Evolutionary conservation across 2,797 vertebrate species (phyloP), one percentile per base, ranked within the genome.

Genomic region (Halcyon chelicuti): DNA sequence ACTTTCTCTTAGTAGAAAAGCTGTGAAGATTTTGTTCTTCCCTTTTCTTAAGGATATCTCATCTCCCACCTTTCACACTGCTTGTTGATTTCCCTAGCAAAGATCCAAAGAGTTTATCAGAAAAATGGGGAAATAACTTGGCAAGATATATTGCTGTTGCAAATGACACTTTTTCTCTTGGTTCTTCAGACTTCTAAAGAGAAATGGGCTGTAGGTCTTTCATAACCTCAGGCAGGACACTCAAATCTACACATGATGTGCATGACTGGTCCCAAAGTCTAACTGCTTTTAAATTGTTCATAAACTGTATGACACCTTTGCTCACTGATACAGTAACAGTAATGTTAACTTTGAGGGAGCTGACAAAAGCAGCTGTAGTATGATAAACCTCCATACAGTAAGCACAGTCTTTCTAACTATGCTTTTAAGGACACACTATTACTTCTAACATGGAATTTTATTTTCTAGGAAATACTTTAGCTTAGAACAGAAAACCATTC

Each of bases 201-300:
- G 18, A 84, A 91, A 40, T 67, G 61, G 81, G 19, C 39, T 87
- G 63, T 92, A 87, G 74, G 86, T 95, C 91, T 95, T 84, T 68
- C 15, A 28, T 89, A 74, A 91, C 91, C 94, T 87, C 72, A 57
- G 93, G 75, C 75, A 83, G 90, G 74, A 77, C 72, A 4, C 71
- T 88, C 51, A 61, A 67, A 91, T 44, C 55, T 76, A 54, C 52
- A n/a, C 37, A 57, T 25, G 49, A 91, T 61, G 71, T 86, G 72
- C 75, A 82, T 87, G 91, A 75, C 70, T 92, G 76, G 49, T 73
- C 76, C 54, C 52, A 82, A 71, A 92, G 77, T 77, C 65, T 29
- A 86, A 92, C 71, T 83, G 75, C 65, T 96, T 96, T 94, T 85
- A 83, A 96, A 86, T 80, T 74, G 88, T 77, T 96, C 63, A 68